Evolutionary conservation across 2,797 vertebrate genomes (phyloP), one percentile per base, ranked within the genome.

Genomic region (Microctenopoma steveboyesi): DNA sequence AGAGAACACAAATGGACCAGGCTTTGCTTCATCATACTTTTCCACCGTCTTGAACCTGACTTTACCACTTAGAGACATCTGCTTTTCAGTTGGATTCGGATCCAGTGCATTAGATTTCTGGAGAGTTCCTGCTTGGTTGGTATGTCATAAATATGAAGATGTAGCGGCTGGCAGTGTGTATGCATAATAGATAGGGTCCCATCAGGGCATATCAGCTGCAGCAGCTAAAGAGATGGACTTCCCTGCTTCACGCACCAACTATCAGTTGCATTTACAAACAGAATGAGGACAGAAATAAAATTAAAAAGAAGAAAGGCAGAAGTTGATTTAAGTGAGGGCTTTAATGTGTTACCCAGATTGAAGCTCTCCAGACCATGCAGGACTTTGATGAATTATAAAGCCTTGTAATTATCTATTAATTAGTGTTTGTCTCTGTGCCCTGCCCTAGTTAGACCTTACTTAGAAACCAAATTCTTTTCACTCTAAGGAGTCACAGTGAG

Each of bases 351-450:
- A 53, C 69, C 46, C 59, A 28, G 57, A 25, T 35, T 18, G 45
- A 73, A 57, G 13, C 53, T 76, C 69, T 15, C 40, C 66, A 80
- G 83, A 68, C 74, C n/a, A 67, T 0, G 8, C 62, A 70, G 64
- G 69, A 79, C 83, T 87, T 79, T 79, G 86, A 85, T 89, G 74
- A 90, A 86, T 89, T 72, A 79, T 80, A 84, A 81, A 85, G 48
- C 70, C 64, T 74, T 43, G 52, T 74, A 89, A 82, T 89, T 68
- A 88, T 88, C 78, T 88, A 74, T 88, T 88, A 84, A 89, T 87
- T 76, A 69, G 35, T 78, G 63, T 74, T 84, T 86, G 60, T 78
- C 54, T 83, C 58, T 65, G 71, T 71, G 42, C 72, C 76, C 63
- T 80, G 79, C 28, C 83, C 87, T 63, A 79, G 50, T 81, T 81